phyloP scores from a whole-genome alignment of 2,797 vertebrate species.

The Micromesistius poutassou region DNA sequence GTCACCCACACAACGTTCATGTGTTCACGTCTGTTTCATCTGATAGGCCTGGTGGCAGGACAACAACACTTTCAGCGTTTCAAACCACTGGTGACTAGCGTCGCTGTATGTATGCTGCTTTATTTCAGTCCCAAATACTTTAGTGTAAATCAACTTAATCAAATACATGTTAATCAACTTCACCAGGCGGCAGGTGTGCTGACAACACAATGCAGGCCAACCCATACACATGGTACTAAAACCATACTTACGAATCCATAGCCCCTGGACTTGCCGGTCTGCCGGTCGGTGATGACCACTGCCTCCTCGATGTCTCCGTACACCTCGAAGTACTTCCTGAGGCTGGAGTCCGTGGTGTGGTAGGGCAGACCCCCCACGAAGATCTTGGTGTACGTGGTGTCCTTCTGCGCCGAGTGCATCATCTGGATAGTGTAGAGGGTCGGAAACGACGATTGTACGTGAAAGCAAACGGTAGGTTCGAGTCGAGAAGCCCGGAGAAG shows the following conservation, averaged over 20 bases:
- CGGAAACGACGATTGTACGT: neutral
- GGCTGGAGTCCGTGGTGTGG: conserved; percentile 93
- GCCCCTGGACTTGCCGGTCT: conserved; percentile 94
- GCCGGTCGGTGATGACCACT: conserved; percentile 94
- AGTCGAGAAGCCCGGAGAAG: neutral
- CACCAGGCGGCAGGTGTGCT: neutral
- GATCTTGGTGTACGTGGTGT: conserved; percentile 97
- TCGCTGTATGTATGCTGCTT: neutral
- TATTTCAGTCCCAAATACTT: neutral
- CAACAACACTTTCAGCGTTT: neutral
- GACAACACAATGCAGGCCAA: neutral
- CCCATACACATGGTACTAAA: neutral
- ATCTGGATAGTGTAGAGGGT: conserved; percentile 44
- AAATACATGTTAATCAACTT: neutral
- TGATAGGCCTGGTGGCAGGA: neutral
- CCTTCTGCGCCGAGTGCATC: conserved; percentile 97
- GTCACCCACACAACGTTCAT: neutral
- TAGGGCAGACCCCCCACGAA: conserved; percentile 95
- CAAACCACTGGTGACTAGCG: neutral
- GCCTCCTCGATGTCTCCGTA: conserved; percentile 97
- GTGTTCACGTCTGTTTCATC: neutral
- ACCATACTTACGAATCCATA: conserved; percentile 92
- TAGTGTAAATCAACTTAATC: too few relatives aligned
- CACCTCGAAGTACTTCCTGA: conserved; percentile 95
- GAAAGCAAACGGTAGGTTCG: neutral